Conservation (phyloP, 2,888 invertebrate genomes). For the Mimumesa dahlbomi region DNA sequence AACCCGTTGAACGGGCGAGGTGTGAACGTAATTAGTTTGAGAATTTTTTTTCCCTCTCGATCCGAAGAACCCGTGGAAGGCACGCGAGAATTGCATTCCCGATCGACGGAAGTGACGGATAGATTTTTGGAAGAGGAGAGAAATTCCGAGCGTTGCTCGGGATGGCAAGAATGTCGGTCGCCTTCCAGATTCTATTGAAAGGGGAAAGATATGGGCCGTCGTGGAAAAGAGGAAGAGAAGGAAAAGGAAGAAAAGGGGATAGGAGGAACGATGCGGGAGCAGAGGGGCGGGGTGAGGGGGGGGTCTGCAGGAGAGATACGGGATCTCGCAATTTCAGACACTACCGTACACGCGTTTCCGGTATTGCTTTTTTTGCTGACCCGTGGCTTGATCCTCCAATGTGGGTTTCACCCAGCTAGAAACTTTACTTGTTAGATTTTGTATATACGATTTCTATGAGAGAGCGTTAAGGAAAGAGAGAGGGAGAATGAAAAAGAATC, state of each 20-base stretch:
- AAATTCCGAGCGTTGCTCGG: slow-evolving; percentile 9
- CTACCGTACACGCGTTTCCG: slow-evolving; percentile 33
- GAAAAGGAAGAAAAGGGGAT: not conserved
- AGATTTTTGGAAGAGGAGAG: not conserved
- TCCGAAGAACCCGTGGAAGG: no score
- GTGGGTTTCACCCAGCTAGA: slow-evolving; percentile 6
- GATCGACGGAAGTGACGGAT: not conserved
- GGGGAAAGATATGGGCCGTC: slow-evolving; percentile 12
- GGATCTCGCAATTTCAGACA: slow-evolving; percentile 20
- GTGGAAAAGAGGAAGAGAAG: not conserved
- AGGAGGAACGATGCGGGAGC: slow-evolving; percentile 16
- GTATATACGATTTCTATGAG: not conserved
- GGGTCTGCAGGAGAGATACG: not conserved
- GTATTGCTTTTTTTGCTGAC: slow-evolving; percentile 30
- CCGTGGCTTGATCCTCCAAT: slow-evolving; percentile 7
- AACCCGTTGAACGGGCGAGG: no score
- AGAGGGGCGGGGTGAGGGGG: slow-evolving; percentile 19
- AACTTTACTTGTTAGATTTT: slow-evolving; percentile 1
- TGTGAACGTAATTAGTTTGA: no score
- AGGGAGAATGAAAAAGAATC: no score
- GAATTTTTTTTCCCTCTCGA: no score
- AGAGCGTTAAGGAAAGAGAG: no score
- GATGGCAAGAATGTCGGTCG: not conserved
- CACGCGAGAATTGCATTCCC: no score
- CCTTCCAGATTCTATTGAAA: not conserved